phyloP scores from a whole-genome alignment of 2,113 vertebrate genomes.

The Muntiacus reevesi region DNA sequence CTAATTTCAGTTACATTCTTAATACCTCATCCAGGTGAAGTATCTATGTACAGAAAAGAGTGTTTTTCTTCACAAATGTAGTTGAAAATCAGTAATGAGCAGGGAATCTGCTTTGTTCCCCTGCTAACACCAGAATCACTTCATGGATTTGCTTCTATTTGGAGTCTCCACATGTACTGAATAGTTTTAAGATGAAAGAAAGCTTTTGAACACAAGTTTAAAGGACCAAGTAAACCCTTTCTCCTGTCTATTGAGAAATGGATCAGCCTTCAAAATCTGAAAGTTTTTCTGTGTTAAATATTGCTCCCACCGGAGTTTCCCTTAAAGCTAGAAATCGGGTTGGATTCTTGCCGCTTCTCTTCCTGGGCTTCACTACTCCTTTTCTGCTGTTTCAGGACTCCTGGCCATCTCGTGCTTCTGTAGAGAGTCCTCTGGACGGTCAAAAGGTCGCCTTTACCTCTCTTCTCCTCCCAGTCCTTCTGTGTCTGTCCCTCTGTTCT shows the following conservation, averaged over 20 bases:
- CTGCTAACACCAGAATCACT: not conserved
- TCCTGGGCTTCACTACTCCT: slow-evolving; percentile 70
- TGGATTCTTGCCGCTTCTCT: slow-evolving; percentile 17
- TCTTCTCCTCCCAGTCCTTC: slow-evolving; percentile 41
- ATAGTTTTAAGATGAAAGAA: slow-evolving; percentile 40
- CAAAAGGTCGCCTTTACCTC: slow-evolving; percentile 82
- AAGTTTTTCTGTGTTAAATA: not conserved
- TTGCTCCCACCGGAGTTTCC: slow-evolving; percentile 10
- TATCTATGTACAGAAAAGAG: not conserved
- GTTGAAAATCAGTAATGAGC: not conserved
- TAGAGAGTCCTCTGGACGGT: slow-evolving; percentile 79
- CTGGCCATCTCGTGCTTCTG: slow-evolving; percentile 80
- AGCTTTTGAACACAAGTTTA: not conserved
- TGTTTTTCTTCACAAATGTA: not conserved
- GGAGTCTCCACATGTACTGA: not conserved
- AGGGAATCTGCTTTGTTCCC: not conserved
- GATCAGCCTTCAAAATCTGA: not conserved
- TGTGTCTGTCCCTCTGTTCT: not conserved
- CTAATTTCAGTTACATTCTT: not conserved
- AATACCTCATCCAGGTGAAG: not conserved
- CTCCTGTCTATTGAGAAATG: not conserved
- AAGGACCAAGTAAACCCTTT: not conserved
- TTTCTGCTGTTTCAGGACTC: slow-evolving; percentile 82
- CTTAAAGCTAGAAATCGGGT: not conserved
- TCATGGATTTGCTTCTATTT: not conserved